Percentiles rank a stretch among this genome's conserved stretches.
These are phyloP conservation scores for Acromyrmex charruanus DNA, from an alignment of 1,140 invertebrate species.

Conservation along the genomic window DNA sequence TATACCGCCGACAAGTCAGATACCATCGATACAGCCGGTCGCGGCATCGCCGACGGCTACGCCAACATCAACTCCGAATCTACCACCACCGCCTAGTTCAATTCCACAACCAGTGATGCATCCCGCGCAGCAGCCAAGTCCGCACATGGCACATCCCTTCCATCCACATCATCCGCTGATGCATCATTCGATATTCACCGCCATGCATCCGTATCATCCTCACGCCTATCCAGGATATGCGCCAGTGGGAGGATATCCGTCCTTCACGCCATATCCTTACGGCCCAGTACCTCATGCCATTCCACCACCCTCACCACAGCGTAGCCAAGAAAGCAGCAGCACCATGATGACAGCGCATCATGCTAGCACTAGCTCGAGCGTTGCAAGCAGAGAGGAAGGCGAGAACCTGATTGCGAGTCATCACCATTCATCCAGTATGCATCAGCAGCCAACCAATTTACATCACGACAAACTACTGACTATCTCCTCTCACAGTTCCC, in stretches of 20 bases:
- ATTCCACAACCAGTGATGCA: constrained; percentile 91
- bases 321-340: constrained; percentile 89
- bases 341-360: constrained; percentile 90
- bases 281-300: constrained; percentile 91
- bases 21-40: constrained; percentile 81
- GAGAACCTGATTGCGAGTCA: constrained; percentile 86
- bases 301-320: constrained; percentile 89
- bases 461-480: constrained; percentile 84
- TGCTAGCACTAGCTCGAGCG: constrained; percentile 88
- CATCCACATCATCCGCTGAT: constrained; percentile 90
- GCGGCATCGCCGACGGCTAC: constrained; percentile 81
- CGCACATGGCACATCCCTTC: constrained; percentile 88
- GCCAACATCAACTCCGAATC: constrained; percentile 87
- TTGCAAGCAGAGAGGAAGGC: constrained; percentile 87
- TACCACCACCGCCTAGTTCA: constrained; percentile 89
- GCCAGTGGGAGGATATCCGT: constrained; percentile 86
- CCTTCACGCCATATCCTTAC: constrained; percentile 89
- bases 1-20: constrained; percentile 74
- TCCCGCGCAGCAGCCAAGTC: constrained; percentile 89
- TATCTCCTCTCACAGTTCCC: constrained; percentile 83
- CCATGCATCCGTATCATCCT: constrained; percentile 90
- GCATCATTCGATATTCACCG: constrained; percentile 90
- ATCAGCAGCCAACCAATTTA: constrained; percentile 82
- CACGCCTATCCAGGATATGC: constrained; percentile 90
- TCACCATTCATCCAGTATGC: constrained; percentile 84